Evolutionary conservation across 2,113 vertebrate genomes (phyloP).

Genomic region (Tetrao urogallus): DNA sequence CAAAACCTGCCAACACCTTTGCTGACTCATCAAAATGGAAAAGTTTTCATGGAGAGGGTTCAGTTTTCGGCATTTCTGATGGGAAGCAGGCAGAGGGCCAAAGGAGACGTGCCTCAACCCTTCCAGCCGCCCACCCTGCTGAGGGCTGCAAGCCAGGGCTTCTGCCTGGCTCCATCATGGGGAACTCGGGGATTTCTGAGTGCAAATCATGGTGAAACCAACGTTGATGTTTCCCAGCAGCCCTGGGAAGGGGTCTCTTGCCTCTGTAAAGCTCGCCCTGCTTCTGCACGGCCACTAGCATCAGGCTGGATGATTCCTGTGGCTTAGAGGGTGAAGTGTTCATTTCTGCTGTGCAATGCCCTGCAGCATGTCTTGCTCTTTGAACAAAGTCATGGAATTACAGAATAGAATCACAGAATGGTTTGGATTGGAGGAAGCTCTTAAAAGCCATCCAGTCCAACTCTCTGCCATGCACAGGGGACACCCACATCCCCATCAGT

Average conservation of each 20-base stretch:
- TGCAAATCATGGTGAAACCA: background rate
- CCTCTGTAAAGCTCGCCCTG: background rate
- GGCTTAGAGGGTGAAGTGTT: background rate
- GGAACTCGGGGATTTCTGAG: background rate
- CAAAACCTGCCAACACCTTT: constrained; percentile 30
- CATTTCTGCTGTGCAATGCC: background rate
- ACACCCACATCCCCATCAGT: too few species aligned
- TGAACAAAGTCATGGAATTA: too few species aligned
- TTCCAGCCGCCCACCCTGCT: constrained; percentile 26
- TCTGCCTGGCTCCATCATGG: background rate
- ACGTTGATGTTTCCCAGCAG: background rate
- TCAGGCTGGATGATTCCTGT: background rate
- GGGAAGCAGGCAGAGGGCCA: constrained; percentile 42
- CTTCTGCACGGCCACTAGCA: background rate
- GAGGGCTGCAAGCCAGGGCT: constrained; percentile 23
- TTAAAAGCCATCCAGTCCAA: too few species aligned
- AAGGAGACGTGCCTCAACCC: constrained; percentile 44
- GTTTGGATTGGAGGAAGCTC: too few species aligned
- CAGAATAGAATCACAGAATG: too few species aligned
- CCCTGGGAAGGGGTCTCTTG: background rate
- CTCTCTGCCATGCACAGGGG: too few species aligned
- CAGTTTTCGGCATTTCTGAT: background rate
- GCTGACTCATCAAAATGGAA: constrained; percentile 35
- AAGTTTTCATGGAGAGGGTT: constrained; percentile 11
- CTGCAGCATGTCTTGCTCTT: background rate